Evolutionary conservation across 2,797 vertebrate genomes (phyloP).

Genomic region (Protosalanx chinensis): DNA sequence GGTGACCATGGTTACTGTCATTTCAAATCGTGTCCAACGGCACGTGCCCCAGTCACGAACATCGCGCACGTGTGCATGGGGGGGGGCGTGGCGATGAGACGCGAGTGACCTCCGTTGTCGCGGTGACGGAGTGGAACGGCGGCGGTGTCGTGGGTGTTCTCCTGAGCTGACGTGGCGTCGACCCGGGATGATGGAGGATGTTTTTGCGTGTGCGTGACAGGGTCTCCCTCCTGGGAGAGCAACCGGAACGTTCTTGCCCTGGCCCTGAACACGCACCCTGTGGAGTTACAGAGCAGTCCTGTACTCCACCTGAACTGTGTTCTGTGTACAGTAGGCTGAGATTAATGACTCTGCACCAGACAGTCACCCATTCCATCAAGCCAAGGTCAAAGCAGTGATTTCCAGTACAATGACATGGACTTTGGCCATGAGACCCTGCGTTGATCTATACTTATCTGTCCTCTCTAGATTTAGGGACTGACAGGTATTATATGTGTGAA

Average conservation of each 20-base stretch:
- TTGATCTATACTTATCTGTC: slow-evolving; percentile 8
- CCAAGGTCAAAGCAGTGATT: slow-evolving; percentile 22
- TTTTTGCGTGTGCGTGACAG: background rate
- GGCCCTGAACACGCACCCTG: background rate
- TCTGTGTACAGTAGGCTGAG: slow-evolving; percentile 3
- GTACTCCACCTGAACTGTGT: background rate
- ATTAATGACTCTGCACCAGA: slow-evolving; percentile 25
- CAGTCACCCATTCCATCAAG: background rate
- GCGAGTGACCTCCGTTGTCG: slow-evolving; percentile 2
- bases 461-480: background rate
- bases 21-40: no score
- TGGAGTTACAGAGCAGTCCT: background rate
- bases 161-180: background rate
- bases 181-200: background rate
- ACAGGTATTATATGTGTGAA: background rate
- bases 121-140: background rate
- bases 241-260: background rate
- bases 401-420: slow-evolving; percentile 24
- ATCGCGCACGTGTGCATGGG: background rate
- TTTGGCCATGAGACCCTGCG: background rate
- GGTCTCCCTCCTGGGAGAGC: slow-evolving; percentile 2
- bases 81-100: no score
- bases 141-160: background rate
- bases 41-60: background rate
- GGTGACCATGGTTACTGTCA: no score